A percentile compares a stretch with the other conserved stretches of the same genome.
phyloP scores from a whole-genome alignment of 2,113 vertebrate genomes.

The Panthera tigris region DNA sequence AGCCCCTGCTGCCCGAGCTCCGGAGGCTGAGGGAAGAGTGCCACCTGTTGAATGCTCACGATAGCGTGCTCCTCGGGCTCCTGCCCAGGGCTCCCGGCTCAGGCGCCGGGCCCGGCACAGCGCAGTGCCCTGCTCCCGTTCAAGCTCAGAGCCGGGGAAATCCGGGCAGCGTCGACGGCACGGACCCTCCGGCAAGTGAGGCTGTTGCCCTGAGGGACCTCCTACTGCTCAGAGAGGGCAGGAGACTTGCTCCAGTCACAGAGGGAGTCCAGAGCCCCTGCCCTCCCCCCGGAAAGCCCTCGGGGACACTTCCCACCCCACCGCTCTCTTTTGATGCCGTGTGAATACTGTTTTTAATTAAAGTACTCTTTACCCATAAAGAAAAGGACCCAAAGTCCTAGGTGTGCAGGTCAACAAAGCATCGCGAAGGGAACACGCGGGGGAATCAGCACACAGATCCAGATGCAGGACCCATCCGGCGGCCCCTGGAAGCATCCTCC shows the following conservation, averaged over 20 bases:
- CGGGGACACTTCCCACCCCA: fast-evolving
- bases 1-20: background rate
- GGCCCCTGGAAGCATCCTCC: fast-evolving
- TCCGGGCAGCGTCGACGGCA: fast-evolving
- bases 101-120: fast-evolving
- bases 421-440: background rate
- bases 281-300: fast-evolving
- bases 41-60: constrained; percentile 72
- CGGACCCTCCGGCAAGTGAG: background rate
- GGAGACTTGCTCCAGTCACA: background rate
- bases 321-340: background rate
- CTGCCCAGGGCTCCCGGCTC: background rate
- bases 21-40: constrained; percentile 65
- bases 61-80: background rate
- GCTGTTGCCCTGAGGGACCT: background rate
- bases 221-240: background rate
- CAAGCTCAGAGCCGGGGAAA: background rate
- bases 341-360: background rate
- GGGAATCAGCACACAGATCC: too few species aligned
- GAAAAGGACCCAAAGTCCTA: background rate
- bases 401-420: background rate
- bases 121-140: fast-evolving
- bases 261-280: background rate
- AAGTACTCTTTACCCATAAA: background rate
- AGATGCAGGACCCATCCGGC: fast-evolving